phyloP scores from a whole-genome alignment of 2,113 vertebrate species.

The Plotosus lineatus region DNA sequence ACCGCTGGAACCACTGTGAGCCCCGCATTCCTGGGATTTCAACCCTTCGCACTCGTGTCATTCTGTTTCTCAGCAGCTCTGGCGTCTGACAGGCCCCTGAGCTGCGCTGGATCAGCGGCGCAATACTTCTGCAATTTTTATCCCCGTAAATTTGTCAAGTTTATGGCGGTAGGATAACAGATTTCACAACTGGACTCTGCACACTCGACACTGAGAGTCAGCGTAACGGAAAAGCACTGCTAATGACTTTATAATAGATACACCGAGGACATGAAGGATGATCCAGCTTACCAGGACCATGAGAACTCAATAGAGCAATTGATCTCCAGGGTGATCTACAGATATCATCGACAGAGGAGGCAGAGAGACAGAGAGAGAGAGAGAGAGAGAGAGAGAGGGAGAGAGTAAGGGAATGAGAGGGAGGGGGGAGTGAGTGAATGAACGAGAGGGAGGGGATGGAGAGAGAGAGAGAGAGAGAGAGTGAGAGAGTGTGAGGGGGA shows the following conservation, averaged over 20 bases:
- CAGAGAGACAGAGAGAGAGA: neutral
- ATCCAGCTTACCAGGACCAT: neutral
- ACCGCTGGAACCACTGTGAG: neutral
- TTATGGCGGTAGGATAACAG: neutral
- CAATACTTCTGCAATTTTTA: neutral
- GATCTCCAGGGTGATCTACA: neutral
- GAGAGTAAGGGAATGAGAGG: too few relatives aligned
- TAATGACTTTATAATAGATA: conserved; percentile 27
- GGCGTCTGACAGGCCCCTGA: neutral
- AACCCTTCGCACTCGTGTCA: neutral
- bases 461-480: too few relatives aligned
- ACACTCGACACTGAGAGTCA: neutral
- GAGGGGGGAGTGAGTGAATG: too few relatives aligned
- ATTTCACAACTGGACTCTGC: neutral
- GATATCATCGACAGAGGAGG: neutral
- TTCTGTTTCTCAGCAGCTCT: neutral
- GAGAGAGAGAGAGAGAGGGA: too few relatives aligned
- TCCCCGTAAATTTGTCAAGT: neutral
- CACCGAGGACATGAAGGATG: neutral
- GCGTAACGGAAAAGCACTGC: neutral
- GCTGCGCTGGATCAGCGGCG: neutral
- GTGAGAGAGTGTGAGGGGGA: too few relatives aligned
- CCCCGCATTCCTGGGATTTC: neutral
- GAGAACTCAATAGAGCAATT: conserved; percentile 15
- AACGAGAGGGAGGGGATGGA: too few relatives aligned